Base-by-base conservation (phyloP, 2,888 invertebrate species). In the Nephrotoma guestfalica region DNA sequence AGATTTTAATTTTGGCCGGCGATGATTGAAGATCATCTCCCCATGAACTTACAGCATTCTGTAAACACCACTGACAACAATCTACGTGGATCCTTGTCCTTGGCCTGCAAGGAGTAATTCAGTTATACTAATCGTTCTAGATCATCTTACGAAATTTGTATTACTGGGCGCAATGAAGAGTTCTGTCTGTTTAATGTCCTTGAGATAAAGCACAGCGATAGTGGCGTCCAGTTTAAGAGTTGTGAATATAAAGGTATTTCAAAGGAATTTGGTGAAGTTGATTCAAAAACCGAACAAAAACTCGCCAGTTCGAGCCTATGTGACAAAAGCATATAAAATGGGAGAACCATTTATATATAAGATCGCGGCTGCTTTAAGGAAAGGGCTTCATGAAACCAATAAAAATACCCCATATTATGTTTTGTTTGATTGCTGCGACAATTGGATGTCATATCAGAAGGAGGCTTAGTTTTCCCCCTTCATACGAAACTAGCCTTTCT, bases 261-360 rank as follows among this genome's bases (percentile, higher is more conserved):
- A 9, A 42, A 45, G 11, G 86, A 85, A 11, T 89, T 88, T 85
- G 87, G 88, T 6, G 85, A 87, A 0, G 87, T 40, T 7, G 86
- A 89, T 5, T n/a, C 86, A 0, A 88, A 87, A n/a, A 18, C 89
- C 88, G 42, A 87, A 88, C 0, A 83, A 86, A 11, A 90, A 90
- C 87, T 89, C 89, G 18, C 89, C 88, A 86, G 88, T 90, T 6
- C 84, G 89, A n/a, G 87, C 89, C 0, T 90, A 88, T 86, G 87
- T 89, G 45, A 0, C 86, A 87, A 18, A 87, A 88, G 30, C 88
- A 89, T 85, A 83, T 87, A 3, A 30, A 86, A 6, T 89, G 89
- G 89, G 89, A 89, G 83, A 86, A 86, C 43, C 86, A 89, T 85
- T 86, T n/a, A n/a, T 90, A 11, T 86, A 88, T 4, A 51, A 89